Evolutionary conservation across 2,888 invertebrate species (phyloP).

Genomic region (Muschampia plurimacula): DNA sequence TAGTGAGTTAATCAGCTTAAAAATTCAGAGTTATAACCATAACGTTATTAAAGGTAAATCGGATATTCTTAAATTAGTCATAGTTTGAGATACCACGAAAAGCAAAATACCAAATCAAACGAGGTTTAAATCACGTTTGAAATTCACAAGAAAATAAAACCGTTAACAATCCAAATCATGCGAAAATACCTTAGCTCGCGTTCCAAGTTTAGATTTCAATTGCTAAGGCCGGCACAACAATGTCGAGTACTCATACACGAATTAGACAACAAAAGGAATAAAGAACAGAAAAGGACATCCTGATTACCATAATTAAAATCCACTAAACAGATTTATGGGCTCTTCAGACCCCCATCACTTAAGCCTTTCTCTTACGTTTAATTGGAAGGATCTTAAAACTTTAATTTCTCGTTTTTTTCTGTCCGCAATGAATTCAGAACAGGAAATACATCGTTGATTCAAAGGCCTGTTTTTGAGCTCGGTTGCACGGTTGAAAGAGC

Average conservation of each 20-base stretch:
- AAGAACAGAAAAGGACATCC: constrained; percentile 59
- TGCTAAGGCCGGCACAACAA: constrained; percentile 43
- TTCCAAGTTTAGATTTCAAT: constrained; percentile 50
- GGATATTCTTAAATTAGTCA: too few species aligned
- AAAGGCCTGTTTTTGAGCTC: constrained; percentile 76
- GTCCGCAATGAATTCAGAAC: constrained; percentile 63
- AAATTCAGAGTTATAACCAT: too few species aligned
- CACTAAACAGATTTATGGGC: constrained; percentile 64
- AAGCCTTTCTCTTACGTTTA: constrained; percentile 70
- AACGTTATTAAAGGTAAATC: too few species aligned
- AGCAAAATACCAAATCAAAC: not conserved
- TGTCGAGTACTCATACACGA: constrained; percentile 50
- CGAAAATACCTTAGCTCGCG: constrained; percentile 34
- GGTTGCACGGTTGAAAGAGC: constrained; percentile 69
- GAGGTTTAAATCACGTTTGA: not conserved
- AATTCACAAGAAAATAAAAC: constrained; percentile 13
- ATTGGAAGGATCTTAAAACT: constrained; percentile 74
- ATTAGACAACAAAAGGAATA: constrained; percentile 59
- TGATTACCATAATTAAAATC: constrained; percentile 65
- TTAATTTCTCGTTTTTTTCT: constrained; percentile 63
- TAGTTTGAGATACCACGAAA: not conserved
- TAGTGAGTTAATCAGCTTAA: too few species aligned
- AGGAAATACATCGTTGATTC: constrained; percentile 76
- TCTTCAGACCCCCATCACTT: constrained; percentile 74
- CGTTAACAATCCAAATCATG: constrained; percentile 25